Evolutionary conservation across 2,888 invertebrate species (phyloP), one percentile per base, ranked within the genome.

Genomic region (Octonoba sinensis): DNA sequence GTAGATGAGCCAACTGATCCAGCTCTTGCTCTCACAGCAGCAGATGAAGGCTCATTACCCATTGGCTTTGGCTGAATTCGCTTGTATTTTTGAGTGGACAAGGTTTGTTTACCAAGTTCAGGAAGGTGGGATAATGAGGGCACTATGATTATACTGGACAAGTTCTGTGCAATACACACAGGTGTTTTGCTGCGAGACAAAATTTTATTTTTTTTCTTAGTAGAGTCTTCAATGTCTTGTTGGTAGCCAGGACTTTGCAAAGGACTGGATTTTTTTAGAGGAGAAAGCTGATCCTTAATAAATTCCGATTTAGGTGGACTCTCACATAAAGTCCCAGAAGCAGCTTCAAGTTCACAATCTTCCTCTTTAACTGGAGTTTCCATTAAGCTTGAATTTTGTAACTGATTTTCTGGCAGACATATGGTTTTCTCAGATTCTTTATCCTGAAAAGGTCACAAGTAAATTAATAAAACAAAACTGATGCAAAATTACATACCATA

Each of bases 21-120:
- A 13, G 82, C 72, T 67, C 82, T 57, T 18, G 67, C 57, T 56
- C 82, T 22, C 44, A 59, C 65, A 24, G 59, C 62, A 15, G 76
- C 46, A 56, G 70, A 71, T 6, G 66, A 62, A 3, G 51, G 3
- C 4, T 72, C 73, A 2, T 65, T 88, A 88, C 88, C 89, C 86
- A 86, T 86, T 69, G 88, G 88, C 87, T 90, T 90, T 84, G 90
- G 90, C 87, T 90, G 90, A 86, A 90, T 90, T 84, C 88, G 88
- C 89, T 91, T 90, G 89, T 90, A 91, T 88, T 90, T 90, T 84
- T 87, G 87, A 59, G 77, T 47, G 69, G 59, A 60, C 49, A 59
- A 64, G 27, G 60, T 64, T 24, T 73, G 70, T 36, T 79, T 82
- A 89, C 89, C 54, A 6, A 83, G 69, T 13, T 70, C 71, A 18